phyloP scores from a whole-genome alignment of 2,888 invertebrate species.

The Dimorphilus gyrociliatus region DNA sequence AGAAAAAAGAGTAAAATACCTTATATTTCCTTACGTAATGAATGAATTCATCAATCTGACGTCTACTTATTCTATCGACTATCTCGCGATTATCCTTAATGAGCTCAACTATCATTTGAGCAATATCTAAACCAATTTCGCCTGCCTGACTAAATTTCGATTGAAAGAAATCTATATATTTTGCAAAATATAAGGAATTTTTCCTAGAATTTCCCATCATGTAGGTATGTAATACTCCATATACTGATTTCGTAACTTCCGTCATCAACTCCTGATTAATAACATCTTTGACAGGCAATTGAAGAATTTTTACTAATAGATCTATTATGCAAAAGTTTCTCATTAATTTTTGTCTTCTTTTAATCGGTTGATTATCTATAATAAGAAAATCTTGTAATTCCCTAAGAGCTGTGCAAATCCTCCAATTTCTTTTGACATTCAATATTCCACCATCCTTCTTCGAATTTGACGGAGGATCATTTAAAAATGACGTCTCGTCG shows the following conservation, averaged over 20 bases:
- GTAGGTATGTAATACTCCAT: slow-evolving; percentile 16
- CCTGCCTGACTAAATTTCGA: slow-evolving; percentile 21
- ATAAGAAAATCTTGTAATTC: slow-evolving; percentile 14
- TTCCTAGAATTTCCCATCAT: slow-evolving; percentile 19
- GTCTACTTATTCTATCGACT: slow-evolving; percentile 32
- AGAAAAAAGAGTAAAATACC: slow-evolving; percentile 17
- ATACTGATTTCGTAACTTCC: slow-evolving; percentile 10
- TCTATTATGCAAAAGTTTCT: slow-evolving; percentile 16
- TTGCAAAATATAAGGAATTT: slow-evolving; percentile 20
- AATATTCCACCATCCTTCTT: background rate
- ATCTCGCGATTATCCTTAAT: slow-evolving; percentile 36
- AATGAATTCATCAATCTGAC: slow-evolving; percentile 34
- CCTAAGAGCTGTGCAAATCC: slow-evolving; percentile 8
- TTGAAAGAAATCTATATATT: slow-evolving; percentile 21
- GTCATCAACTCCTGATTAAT: slow-evolving; percentile 10
- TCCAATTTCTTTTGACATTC: background rate
- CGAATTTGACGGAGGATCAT: background rate
- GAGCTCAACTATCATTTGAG: slow-evolving; percentile 36
- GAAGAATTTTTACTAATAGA: slow-evolving; percentile 14
- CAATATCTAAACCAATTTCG: slow-evolving; percentile 35
- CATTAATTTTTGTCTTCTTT: slow-evolving; percentile 16
- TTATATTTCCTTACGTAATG: slow-evolving; percentile 25
- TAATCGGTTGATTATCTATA: slow-evolving; percentile 12
- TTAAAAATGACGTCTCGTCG: background rate
- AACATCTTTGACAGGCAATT: slow-evolving; percentile 12